A percentile compares a stretch with the other conserved stretches of the same genome.
phyloP scores from a whole-genome alignment of 1,140 invertebrate genomes.

The Megalopta genalis region DNA sequence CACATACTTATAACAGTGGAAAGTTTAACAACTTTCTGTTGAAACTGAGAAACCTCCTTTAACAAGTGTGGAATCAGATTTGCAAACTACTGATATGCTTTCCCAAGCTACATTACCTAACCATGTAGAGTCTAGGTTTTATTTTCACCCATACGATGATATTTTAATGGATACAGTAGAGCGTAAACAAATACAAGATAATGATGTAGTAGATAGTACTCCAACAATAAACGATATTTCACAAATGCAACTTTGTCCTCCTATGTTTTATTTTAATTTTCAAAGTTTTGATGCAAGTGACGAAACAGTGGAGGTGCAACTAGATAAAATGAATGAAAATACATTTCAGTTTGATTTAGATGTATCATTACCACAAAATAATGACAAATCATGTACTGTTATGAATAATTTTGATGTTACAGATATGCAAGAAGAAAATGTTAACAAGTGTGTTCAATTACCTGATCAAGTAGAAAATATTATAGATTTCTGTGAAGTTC shows the following conservation, averaged over 20 bases:
- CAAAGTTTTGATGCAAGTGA: slow-evolving; percentile 65
- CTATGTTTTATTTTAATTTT: slow-evolving; percentile 68
- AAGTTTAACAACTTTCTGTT: slow-evolving; percentile 73
- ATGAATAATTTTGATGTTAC: slow-evolving; percentile 57
- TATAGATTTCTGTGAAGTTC: slow-evolving; percentile 69
- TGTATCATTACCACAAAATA: slow-evolving; percentile 61
- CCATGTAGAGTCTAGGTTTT: slow-evolving; percentile 63
- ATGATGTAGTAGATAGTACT: not conserved
- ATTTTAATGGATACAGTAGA: slow-evolving; percentile 56
- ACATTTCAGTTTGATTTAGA: slow-evolving; percentile 74
- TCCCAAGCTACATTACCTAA: slow-evolving; percentile 69
- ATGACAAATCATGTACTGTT: slow-evolving; percentile 40
- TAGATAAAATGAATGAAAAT: slow-evolving; percentile 32
- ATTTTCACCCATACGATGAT: slow-evolving; percentile 64
- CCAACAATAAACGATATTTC: slow-evolving; percentile 44
- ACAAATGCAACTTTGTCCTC: slow-evolving; percentile 51
- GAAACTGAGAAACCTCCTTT: slow-evolving; percentile 70
- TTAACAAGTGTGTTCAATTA: slow-evolving; percentile 36
- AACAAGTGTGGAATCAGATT: slow-evolving; percentile 67
- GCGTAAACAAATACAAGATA: not conserved
- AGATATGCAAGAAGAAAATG: slow-evolving; percentile 46
- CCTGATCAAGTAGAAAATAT: slow-evolving; percentile 50
- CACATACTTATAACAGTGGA: slow-evolving; percentile 74
- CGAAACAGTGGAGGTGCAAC: slow-evolving; percentile 36
- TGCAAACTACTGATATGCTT: slow-evolving; percentile 72